Conservation (phyloP, 1,140 invertebrate genomes). For the Drosophila nannoptera region DNA sequence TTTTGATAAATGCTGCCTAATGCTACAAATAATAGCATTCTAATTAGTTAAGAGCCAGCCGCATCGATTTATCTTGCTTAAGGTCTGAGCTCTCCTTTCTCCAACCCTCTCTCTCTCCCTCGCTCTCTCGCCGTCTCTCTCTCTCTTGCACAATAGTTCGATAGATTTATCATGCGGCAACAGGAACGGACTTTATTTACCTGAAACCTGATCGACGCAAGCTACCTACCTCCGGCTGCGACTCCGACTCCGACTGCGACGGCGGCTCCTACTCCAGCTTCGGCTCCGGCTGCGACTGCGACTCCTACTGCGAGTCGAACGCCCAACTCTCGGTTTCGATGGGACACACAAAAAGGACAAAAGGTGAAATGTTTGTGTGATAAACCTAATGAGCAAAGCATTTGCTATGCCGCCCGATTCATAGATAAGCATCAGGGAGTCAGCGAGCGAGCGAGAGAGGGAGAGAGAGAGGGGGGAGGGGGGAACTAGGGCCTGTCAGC, state of each 20-base stretch:
- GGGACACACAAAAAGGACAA: slow-evolving; percentile 37
- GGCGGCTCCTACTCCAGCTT: background rate
- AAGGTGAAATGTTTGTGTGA: slow-evolving; percentile 75
- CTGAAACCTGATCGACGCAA: slow-evolving; percentile 27
- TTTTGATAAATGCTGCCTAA: slow-evolving; percentile 42
- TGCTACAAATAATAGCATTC: slow-evolving; percentile 25
- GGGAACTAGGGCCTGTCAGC: slow-evolving; percentile 5
- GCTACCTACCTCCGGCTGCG: slow-evolving; percentile 34
- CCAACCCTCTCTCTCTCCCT: slow-evolving; percentile 3
- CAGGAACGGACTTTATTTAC: slow-evolving; percentile 64
- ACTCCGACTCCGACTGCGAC: background rate
- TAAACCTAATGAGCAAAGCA: slow-evolving; percentile 68
- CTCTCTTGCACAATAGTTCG: slow-evolving; percentile 1
- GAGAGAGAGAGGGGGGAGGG: background rate
- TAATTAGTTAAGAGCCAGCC: slow-evolving; percentile 24
- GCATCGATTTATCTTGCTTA: slow-evolving; percentile 39
- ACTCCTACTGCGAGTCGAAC: background rate
- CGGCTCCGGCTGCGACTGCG: background rate
- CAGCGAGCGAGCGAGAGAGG: background rate
- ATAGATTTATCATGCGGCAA: slow-evolving; percentile 64
- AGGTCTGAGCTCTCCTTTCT: slow-evolving; percentile 6
- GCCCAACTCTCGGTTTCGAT: slow-evolving; percentile 13
- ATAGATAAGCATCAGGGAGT: slow-evolving; percentile 20
- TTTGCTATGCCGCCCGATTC: slow-evolving; percentile 27
- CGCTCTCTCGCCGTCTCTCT: too few species aligned